Percentiles rank a stretch among this genome's conserved stretches.
phyloP scores from a whole-genome alignment of 2,113 vertebrate species.

The Melanostigma gelatinosum region DNA sequence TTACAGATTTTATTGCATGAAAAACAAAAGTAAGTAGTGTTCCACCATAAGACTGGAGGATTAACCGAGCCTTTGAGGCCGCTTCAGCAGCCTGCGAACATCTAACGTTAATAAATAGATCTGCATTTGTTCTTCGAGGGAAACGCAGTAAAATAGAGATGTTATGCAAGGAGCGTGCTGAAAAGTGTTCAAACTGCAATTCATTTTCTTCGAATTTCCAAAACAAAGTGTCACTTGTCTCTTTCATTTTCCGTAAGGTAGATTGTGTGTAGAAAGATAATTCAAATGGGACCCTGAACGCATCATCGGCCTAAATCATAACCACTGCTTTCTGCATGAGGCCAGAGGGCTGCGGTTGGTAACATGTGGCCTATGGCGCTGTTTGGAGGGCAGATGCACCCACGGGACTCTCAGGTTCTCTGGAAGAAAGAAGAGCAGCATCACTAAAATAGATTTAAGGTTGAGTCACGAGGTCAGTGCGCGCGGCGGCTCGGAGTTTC shows the following conservation, averaged over 20 bases:
- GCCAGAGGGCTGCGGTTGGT: conserved; percentile 11
- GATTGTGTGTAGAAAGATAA: too few species aligned
- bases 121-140: not conserved
- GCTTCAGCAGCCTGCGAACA: conserved; percentile 12
- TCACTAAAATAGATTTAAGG: conserved; percentile 49
- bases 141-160: not conserved
- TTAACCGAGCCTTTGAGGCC: conserved; percentile 11
- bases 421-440: not conserved
- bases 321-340: not conserved
- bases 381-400: conserved; percentile 25
- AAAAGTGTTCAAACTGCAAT: not conserved
- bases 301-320: not conserved
- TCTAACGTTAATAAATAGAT: conserved; percentile 2
- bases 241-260: not conserved
- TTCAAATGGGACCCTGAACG: not conserved
- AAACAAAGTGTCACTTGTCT: not conserved
- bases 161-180: not conserved
- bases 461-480: not conserved
- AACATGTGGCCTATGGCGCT: conserved; percentile 34
- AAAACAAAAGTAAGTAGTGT: conserved; percentile 42
- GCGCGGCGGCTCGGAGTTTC: conserved; percentile 9
- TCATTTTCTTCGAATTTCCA: not conserved
- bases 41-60: conserved; percentile 14
- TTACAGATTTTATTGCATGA: conserved; percentile 48
- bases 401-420: conserved; percentile 20